Evolutionary conservation across 2,113 vertebrate species (phyloP).

Genomic region (Paraplagusia blochii): DNA sequence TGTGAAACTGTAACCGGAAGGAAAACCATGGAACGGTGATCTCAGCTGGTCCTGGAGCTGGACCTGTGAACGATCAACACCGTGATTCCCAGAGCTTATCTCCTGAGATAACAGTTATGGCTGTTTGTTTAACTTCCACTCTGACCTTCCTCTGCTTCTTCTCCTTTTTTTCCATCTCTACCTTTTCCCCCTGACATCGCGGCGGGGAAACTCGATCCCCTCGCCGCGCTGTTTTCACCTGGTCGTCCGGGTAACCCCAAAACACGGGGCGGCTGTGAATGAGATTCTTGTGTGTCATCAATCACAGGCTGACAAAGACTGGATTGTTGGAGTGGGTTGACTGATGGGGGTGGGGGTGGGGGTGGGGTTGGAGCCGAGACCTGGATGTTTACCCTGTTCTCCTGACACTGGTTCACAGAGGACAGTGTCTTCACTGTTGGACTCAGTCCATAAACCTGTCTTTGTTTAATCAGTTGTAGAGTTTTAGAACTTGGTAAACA

Average conservation of each 20-base stretch:
- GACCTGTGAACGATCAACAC: slow-evolving; percentile 60
- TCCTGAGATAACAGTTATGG: slow-evolving; percentile 57
- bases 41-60: slow-evolving; percentile 44
- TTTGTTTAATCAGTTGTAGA: not conserved
- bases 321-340: slow-evolving; percentile 68
- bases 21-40: slow-evolving; percentile 13
- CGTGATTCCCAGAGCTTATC: slow-evolving; percentile 66
- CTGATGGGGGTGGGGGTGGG: slow-evolving; percentile 54
- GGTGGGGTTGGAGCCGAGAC: slow-evolving; percentile 39
- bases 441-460: not conserved
- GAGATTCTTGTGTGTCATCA: slow-evolving; percentile 78
- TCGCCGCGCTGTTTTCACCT: slow-evolving; percentile 69
- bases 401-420: slow-evolving; percentile 43
- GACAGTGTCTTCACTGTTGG: slow-evolving; percentile 2
- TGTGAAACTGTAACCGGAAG: not conserved
- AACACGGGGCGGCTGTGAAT: slow-evolving; percentile 69
- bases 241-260: slow-evolving; percentile 77
- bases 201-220: slow-evolving; percentile 70
- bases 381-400: slow-evolving; percentile 62
- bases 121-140: slow-evolving; percentile 73
- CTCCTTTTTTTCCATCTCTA: slow-evolving; percentile 13
- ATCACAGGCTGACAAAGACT: slow-evolving; percentile 74
- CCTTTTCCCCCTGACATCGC: slow-evolving; percentile 53
- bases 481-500: not conserved
- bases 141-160: slow-evolving; percentile 47